Conservation (phyloP, 2,888 invertebrate species). For the Cerastoderma edule region DNA sequence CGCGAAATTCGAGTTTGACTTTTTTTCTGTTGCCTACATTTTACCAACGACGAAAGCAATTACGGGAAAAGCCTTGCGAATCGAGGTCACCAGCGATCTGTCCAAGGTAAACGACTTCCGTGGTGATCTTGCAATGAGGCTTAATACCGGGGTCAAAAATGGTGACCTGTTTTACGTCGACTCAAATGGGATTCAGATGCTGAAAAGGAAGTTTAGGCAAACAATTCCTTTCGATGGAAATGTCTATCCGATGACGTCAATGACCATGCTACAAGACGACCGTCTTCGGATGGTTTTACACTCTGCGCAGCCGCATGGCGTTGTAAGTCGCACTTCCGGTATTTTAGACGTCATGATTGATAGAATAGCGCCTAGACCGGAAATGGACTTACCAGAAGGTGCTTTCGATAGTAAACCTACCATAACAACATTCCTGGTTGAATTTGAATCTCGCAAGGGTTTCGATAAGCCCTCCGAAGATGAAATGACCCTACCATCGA, state of each 20-base stretch:
- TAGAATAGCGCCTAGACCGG: slow-evolving; percentile 76
- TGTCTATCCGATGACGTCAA: slow-evolving; percentile 81
- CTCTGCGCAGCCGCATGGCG: slow-evolving; percentile 81
- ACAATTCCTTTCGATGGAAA: slow-evolving; percentile 77
- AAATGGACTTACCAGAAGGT: slow-evolving; percentile 80
- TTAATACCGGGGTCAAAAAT: slow-evolving; percentile 71
- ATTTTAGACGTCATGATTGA: slow-evolving; percentile 82
- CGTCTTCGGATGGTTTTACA: slow-evolving; percentile 73
- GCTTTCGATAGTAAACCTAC: slow-evolving; percentile 76
- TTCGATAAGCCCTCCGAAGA: slow-evolving; percentile 25
- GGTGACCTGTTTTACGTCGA: slow-evolving; percentile 78
- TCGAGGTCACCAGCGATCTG: slow-evolving; percentile 47
- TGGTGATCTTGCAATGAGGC: slow-evolving; percentile 79
- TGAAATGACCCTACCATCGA: slow-evolving; percentile 45
- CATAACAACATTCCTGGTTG: slow-evolving; percentile 42
- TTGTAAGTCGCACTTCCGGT: slow-evolving; percentile 74
- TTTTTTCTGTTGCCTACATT: slow-evolving; percentile 34
- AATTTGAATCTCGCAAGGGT: slow-evolving; percentile 33
- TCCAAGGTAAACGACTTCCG: slow-evolving; percentile 26
- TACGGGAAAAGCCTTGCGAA: slow-evolving; percentile 34
- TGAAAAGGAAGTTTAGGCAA: slow-evolving; percentile 73
- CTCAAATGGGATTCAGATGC: slow-evolving; percentile 80
- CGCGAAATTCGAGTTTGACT: slow-evolving; percentile 21
- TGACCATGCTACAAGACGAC: slow-evolving; percentile 77
- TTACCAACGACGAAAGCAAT: slow-evolving; percentile 26